Base-by-base conservation (phyloP, 2,113 vertebrate genomes). In the Blennius ocellaris region DNA sequence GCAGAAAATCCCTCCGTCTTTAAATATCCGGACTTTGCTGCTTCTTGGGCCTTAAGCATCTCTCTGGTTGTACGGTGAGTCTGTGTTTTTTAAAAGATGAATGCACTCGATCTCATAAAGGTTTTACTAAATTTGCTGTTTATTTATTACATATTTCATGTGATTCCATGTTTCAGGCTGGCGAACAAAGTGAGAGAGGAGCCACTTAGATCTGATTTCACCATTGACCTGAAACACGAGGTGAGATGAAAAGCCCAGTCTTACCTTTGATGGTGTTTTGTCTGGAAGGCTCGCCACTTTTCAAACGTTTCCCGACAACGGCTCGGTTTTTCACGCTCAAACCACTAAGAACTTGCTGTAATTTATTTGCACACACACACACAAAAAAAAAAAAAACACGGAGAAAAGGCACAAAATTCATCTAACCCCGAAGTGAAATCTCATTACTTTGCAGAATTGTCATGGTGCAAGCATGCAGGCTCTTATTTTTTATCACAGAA, bases 201-300 rank as follows among this genome's bases (percentile, higher is more conserved):
- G 74, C 95, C 97, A 30, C 93, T 96, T 37, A 98, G 96, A 72
- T 98, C 97, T 10, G 97, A 99, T 90, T 99, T 99, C 73, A 98
- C 97, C 7, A 99, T 99, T 88, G 97, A 99, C 91, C 95, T 99
- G 84, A 98, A 99, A 79, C 96, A 99, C 59, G 97, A 99, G 96
- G 97, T 98, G 90, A 89, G 96, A 63, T 36, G 17, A 16, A 45
- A 11, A 12, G 5, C 14, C 53, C 50, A 9, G 8, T 0, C 0
- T 58, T 12, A 11, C 63, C 21, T 38, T 45, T 14, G 52, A 9
- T 44, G 15, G 8, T 37, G 8, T 48, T 73, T 63, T 49, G 21
- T 77, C 48, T 67, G 56, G 21, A 45, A 56, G 40, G n/a, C 54
- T 73, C 7, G 21, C 52, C 58, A 21, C 6, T 77, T 69, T 69